These are phyloP conservation scores for Leptodactylus fallax DNA, from an alignment of 2,797 vertebrate genomes.

Conservation along the genomic window DNA sequence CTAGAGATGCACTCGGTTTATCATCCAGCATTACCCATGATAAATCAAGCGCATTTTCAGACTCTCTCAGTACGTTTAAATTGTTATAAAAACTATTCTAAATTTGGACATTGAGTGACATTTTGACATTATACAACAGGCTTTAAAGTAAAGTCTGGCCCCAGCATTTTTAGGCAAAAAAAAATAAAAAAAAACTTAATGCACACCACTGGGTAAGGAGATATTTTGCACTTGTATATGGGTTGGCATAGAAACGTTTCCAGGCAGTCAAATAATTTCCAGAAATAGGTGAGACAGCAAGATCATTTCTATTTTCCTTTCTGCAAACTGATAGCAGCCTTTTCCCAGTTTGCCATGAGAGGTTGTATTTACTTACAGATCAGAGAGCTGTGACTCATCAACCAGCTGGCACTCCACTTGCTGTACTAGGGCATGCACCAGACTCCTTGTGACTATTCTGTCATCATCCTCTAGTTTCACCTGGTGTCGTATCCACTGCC, in stretches of 20 bases:
- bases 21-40: too few relatives aligned
- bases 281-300: neutral
- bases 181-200: neutral
- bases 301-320: neutral
- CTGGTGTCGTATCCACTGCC: constrained; percentile 81
- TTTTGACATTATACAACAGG: too few relatives aligned
- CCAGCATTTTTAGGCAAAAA: neutral
- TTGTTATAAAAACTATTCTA: too few relatives aligned
- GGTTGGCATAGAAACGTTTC: too few relatives aligned
- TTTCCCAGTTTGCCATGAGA: neutral
- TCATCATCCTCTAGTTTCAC: constrained; percentile 76
- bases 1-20: too few relatives aligned
- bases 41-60: too few relatives aligned
- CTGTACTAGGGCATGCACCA: constrained; percentile 71
- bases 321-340: neutral
- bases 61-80: too few relatives aligned
- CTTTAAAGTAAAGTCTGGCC: too few relatives aligned
- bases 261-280: neutral
- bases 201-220: too few relatives aligned
- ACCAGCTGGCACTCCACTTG: constrained; percentile 70
- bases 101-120: too few relatives aligned
- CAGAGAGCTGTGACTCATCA: constrained; percentile 50
- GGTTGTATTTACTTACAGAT: constrained; percentile 64
- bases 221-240: neutral
- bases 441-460: constrained; percentile 71